These are phyloP conservation scores for Turdus rufiventris DNA, from an alignment of 2,113 vertebrate species.

Conservation along the genomic window DNA sequence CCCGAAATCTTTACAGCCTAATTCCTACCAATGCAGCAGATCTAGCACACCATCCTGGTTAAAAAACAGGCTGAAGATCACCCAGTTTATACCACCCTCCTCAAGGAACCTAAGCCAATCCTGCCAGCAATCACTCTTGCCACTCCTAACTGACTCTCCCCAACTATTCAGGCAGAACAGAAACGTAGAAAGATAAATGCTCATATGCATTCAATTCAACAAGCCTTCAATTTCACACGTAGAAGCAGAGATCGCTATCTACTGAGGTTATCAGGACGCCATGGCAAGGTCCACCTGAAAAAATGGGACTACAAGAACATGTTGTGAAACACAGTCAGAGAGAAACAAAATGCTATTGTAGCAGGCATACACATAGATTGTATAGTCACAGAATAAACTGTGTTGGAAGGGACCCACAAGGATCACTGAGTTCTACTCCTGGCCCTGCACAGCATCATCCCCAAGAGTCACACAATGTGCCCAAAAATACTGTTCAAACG, in stretches of 20 bases:
- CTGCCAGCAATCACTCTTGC: neutral
- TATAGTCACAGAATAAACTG: neutral
- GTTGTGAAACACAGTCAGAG: neutral
- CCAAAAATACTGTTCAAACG: neutral
- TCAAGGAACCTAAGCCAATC: neutral
- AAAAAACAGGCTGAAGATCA: neutral
- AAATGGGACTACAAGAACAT: neutral
- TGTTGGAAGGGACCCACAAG: neutral
- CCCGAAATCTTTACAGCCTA: neutral
- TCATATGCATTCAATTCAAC: neutral
- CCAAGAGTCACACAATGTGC: neutral
- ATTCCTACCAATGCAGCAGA: neutral
- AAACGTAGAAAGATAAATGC: neutral
- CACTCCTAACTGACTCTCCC: neutral
- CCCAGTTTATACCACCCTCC: neutral
- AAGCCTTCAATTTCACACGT: neutral
- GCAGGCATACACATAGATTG: neutral
- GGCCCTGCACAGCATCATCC: neutral
- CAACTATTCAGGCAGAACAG: neutral
- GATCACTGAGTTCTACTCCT: fast-evolving
- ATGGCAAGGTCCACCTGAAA: neutral
- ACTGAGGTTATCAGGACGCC: neutral
- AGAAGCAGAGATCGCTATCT: neutral
- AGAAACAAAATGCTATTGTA: neutral
- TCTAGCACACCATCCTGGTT: neutral